Evolutionary conservation across 2,888 invertebrate species (phyloP), one percentile per base, ranked within the genome.

Genomic region (Panopea generosa): DNA sequence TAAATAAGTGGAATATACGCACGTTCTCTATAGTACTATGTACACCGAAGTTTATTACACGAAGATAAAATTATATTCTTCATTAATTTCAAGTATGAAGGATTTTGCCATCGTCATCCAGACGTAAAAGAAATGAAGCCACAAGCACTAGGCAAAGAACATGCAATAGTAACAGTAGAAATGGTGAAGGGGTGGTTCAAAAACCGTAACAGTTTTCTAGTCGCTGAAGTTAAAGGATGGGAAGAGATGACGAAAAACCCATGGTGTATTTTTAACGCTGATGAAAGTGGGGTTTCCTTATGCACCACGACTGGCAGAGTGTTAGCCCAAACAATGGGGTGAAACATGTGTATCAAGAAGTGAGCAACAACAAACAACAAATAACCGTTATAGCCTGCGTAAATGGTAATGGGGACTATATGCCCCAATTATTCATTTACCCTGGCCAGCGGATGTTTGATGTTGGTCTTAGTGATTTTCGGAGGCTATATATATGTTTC

Each of bases 361-460:
- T 40, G 9, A 47, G 55, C 3, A 53, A 26, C 22, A 63, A 33
- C 29, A 74, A 79, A 59, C 38, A 50, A 0, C 79, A 82, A 60
- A 70, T 82, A n/a, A 82, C 82, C 11, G 73, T 77, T 0, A 43
- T 82, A 43, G 74, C 67, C 2, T 67, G 72, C n/a, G 57, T 77
- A 18, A 77, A 57, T 60, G 78, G 74, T 11, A 45, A 47, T 20
- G 82, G 79, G 3, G 22, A 75, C 18, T 73, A 65, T 52, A 11
- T 75, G 14, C 63, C 59, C 11, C 77, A 69, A 16, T 33, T 82
- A 33, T 71, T 74, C 0, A 40, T 67, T 16, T 78, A 29, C 43
- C 77, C 83, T 4, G 77, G 79, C 0, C 38, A 72, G 16, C 26
- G 75, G n/a, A 71, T 82, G 16, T 22, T 53, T 2, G 56, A 82